Evolutionary conservation across 2,888 invertebrate genomes (phyloP).

Genomic region (Laothoe populi): DNA sequence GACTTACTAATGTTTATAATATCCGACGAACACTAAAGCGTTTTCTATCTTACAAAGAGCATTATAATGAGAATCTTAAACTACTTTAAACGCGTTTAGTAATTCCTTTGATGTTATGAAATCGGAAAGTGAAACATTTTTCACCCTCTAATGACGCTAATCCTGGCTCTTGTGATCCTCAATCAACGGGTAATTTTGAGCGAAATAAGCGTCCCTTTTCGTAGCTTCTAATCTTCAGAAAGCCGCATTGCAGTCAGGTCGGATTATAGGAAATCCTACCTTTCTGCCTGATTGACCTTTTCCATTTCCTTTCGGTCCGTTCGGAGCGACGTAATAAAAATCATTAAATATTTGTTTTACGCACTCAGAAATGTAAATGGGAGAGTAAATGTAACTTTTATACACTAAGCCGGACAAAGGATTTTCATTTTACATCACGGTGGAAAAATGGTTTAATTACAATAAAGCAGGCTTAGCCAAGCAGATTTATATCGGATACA

Average conservation of each 20-base stretch:
- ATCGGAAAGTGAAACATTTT: slow-evolving; percentile 20
- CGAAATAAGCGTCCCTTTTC: slow-evolving; percentile 29
- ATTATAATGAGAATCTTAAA: neutral
- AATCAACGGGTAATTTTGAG: slow-evolving; percentile 40
- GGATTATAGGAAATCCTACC: slow-evolving; percentile 30
- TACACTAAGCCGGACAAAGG: neutral
- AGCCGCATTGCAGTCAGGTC: slow-evolving; percentile 30
- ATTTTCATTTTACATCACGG: neutral
- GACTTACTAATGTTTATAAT: neutral
- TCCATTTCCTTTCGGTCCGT: slow-evolving; percentile 25
- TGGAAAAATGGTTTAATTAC: slow-evolving; percentile 9
- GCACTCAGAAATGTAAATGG: neutral
- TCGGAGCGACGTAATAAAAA: slow-evolving; percentile 19
- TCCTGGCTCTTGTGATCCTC: slow-evolving; percentile 37
- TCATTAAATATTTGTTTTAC: slow-evolving; percentile 12
- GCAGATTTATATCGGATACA: slow-evolving; percentile 13
- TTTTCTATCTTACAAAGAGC: neutral
- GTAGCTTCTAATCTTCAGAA: slow-evolving; percentile 25
- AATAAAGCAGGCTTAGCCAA: slow-evolving; percentile 13
- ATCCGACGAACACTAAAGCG: neutral
- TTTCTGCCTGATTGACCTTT: slow-evolving; percentile 30
- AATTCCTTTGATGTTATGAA: neutral
- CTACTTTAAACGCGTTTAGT: neutral
- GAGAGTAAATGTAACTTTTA: neutral
- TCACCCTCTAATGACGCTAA: slow-evolving; percentile 35